These are phyloP conservation scores for Argynnis bischoffii DNA, from an alignment of 2,888 invertebrate genomes.

Conservation along the genomic window DNA sequence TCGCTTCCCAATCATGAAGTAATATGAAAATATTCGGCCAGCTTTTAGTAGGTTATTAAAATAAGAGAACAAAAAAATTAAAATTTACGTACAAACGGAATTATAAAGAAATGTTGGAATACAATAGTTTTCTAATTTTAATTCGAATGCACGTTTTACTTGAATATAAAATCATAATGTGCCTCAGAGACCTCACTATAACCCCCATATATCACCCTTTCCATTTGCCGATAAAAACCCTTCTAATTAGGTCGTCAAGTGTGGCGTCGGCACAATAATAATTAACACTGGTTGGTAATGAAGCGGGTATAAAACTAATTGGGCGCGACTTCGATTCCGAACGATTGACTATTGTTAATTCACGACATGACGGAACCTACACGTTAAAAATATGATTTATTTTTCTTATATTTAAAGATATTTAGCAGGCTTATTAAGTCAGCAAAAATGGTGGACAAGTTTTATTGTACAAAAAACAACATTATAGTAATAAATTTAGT, in stretches of 20 bases:
- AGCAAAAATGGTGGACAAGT: no score
- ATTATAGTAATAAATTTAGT: no score
- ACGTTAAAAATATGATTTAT: conserved; percentile 8
- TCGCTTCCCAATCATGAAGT: no score
- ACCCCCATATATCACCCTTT: conserved; percentile 22
- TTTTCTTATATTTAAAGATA: neutral
- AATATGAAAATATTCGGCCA: no score
- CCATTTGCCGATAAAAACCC: conserved; percentile 53
- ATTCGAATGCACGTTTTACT: neutral
- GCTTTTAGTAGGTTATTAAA: no score
- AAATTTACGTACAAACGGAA: neutral
- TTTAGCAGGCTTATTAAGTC: neutral
- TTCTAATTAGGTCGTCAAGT: conserved; percentile 80
- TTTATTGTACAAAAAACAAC: no score
- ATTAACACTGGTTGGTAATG: conserved; percentile 81
- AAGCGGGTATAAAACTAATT: conserved; percentile 81
- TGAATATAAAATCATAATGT: conserved; percentile 12
- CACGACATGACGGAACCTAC: conserved; percentile 24
- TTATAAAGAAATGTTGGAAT: neutral
- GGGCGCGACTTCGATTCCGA: conserved; percentile 56
- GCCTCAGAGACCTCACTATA: neutral
- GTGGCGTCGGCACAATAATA: conserved; percentile 80
- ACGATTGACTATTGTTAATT: conserved; percentile 53
- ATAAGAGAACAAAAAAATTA: no score
- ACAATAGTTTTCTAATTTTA: neutral